phyloP scores from a whole-genome alignment of 35 echinoderm and acorn worm genomes.

The Stichopus chloronotus region DNA sequence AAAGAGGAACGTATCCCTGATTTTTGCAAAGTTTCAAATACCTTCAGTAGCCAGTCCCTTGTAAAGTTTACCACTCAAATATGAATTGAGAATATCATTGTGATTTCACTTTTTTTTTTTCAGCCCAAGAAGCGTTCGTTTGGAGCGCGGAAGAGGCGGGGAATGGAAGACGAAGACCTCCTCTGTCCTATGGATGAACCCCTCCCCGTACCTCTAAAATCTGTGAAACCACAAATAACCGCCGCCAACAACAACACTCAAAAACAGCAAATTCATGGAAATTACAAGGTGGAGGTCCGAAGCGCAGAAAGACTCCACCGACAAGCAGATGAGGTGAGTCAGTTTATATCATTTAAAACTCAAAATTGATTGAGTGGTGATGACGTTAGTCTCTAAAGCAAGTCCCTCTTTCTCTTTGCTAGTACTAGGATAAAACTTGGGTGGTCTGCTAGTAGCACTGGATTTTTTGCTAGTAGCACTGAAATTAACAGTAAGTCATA shows the following conservation, averaged over 20 bases:
- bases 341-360: background rate
- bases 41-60: too few species aligned
- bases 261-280: slow-evolving; percentile 41
- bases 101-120: background rate
- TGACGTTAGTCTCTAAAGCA: too few species aligned
- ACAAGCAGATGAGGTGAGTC: slow-evolving; percentile 81
- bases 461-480: too few species aligned
- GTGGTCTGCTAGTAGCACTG: too few species aligned
- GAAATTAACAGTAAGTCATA: too few species aligned
- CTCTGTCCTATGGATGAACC: slow-evolving; percentile 88
- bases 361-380: background rate
- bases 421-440: too few species aligned
- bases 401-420: too few species aligned
- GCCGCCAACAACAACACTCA: slow-evolving; percentile 63
- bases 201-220: slow-evolving; percentile 58
- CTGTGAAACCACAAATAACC: slow-evolving; percentile 4
- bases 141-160: slow-evolving; percentile 55
- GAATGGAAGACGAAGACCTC: slow-evolving; percentile 83
- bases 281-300: slow-evolving; percentile 83
- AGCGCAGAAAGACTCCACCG: slow-evolving; percentile 79
- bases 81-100: too few species aligned
- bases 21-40: too few species aligned
- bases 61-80: too few species aligned
- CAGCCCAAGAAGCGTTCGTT: slow-evolving; percentile 92
- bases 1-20: too few species aligned